A percentile compares a stretch with the other conserved stretches of the same genome.
phyloP scores from a whole-genome alignment of 1,140 invertebrate species.

The Brevipalpus yothersi region DNA sequence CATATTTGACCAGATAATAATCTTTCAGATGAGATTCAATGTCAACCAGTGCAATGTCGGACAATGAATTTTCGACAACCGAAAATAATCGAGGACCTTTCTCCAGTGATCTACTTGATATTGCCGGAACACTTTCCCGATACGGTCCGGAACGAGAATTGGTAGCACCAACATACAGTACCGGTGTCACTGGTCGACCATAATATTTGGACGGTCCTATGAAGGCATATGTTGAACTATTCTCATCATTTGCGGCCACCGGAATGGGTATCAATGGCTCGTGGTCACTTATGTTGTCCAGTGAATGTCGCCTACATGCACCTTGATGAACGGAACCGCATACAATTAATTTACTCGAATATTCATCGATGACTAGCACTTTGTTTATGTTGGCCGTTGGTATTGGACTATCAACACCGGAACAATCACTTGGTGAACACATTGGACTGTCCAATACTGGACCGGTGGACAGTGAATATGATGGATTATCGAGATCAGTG shows the following conservation, averaged over 20 bases:
- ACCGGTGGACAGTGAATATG: constrained; percentile 38
- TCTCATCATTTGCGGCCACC: constrained; percentile 70
- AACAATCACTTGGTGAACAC: constrained; percentile 58
- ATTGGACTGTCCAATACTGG: constrained; percentile 57
- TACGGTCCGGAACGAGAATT: constrained; percentile 76
- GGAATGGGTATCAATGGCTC: constrained; percentile 57
- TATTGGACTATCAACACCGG: constrained; percentile 31
- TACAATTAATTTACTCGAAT: constrained; percentile 47
- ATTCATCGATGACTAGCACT: constrained; percentile 60
- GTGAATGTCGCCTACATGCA: constrained; percentile 57
- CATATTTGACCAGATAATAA: constrained; percentile 76
- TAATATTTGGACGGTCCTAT: constrained; percentile 63
- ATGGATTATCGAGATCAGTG: constrained; percentile 26
- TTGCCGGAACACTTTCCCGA: constrained; percentile 75
- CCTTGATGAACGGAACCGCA: constrained; percentile 61
- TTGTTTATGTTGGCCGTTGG: constrained; percentile 71
- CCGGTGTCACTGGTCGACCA: constrained; percentile 42
- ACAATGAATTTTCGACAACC: constrained; percentile 53
- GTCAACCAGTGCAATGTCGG: constrained; percentile 62
- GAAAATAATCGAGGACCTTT: constrained; percentile 33
- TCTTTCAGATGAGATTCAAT: constrained; percentile 60
- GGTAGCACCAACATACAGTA: constrained; percentile 79
- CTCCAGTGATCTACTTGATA: constrained; percentile 43
- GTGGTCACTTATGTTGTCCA: constrained; percentile 47
- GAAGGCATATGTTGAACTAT: constrained; percentile 73